Percentiles rank a stretch among this genome's conserved stretches.
phyloP scores from a whole-genome alignment of 2,888 invertebrate genomes.

The Notodonta ziczac region DNA sequence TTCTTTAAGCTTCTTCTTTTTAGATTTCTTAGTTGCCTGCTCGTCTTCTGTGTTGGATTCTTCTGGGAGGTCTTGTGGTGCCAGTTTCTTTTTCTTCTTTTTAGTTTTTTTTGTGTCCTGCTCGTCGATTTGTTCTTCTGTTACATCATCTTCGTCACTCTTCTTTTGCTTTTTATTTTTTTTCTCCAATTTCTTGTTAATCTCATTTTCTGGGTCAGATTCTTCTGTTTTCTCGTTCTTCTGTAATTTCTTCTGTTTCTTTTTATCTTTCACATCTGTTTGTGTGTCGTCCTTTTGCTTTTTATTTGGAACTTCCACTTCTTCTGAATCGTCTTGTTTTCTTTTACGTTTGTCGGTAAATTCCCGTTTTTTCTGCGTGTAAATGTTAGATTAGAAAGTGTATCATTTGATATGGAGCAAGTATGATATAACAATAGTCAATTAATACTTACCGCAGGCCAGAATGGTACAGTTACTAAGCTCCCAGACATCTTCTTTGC shows the following conservation, averaged over 20 bases:
- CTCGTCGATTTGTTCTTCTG: slow-evolving; percentile 9
- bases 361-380: slow-evolving; percentile 47
- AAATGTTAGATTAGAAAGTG: slow-evolving; percentile 5
- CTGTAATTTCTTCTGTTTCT: slow-evolving; percentile 9
- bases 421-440: too few species aligned
- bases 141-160: background rate
- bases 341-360: slow-evolving; percentile 45
- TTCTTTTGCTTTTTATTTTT: slow-evolving; percentile 17
- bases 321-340: slow-evolving; percentile 4
- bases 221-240: background rate
- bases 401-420: background rate
- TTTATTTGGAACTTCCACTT: slow-evolving; percentile 16
- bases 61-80: slow-evolving; percentile 4
- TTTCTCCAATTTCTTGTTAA: slow-evolving; percentile 30
- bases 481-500: slow-evolving; percentile 73
- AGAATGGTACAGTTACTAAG: slow-evolving; percentile 62
- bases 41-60: slow-evolving; percentile 12
- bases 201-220: slow-evolving; percentile 18
- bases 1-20: slow-evolving; percentile 25
- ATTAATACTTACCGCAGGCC: slow-evolving; percentile 51
- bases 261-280: slow-evolving; percentile 22
- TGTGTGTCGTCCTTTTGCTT: slow-evolving; percentile 17
- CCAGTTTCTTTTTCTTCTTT: slow-evolving; percentile 8
- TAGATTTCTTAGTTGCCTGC: slow-evolving; percentile 22
- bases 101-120: slow-evolving; percentile 4